These are phyloP conservation scores for Coreius guichenoti DNA, from an alignment of 2,797 vertebrate species.

Conservation along the genomic window DNA sequence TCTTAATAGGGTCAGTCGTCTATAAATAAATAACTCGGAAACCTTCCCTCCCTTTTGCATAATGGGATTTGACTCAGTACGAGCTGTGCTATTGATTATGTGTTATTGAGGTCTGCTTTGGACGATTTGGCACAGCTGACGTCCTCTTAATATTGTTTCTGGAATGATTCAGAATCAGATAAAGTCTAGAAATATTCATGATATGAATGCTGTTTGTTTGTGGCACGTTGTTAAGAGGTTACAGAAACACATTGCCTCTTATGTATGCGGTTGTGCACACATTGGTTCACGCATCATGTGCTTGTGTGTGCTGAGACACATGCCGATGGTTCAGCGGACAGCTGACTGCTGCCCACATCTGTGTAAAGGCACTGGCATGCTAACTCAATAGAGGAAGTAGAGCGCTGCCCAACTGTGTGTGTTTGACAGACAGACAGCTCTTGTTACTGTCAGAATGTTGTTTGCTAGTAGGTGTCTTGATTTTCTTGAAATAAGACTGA, in stretches of 20 bases:
- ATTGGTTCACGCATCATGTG: constrained; percentile 19
- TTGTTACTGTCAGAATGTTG: constrained; percentile 10
- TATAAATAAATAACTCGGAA: constrained; percentile 21
- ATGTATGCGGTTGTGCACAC: constrained; percentile 9
- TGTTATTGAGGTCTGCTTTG: neutral
- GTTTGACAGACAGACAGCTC: neutral
- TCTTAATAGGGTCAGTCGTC: neutral
- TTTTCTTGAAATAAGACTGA: constrained; percentile 9
- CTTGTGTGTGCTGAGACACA: constrained; percentile 7
- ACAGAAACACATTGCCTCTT: neutral
- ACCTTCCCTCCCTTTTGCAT: neutral
- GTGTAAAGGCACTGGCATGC: constrained; percentile 39
- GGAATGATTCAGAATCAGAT: neutral
- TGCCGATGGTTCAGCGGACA: constrained; percentile 19
- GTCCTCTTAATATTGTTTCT: neutral
- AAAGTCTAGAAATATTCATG: neutral
- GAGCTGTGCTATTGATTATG: constrained; percentile 11
- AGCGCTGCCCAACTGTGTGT: constrained; percentile 1
- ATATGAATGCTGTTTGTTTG: constrained; percentile 25
- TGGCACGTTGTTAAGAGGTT: neutral
- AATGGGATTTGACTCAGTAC: neutral
- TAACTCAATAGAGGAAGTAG: constrained; percentile 52
- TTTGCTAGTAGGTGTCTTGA: constrained; percentile 17
- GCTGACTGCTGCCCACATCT: constrained; percentile 33
- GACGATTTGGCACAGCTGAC: neutral